Percentiles rank a stretch among this genome's conserved stretches.
Evolutionary conservation across 2,113 vertebrate species (phyloP).

Genomic region (Psittacula cyanocephala): DNA sequence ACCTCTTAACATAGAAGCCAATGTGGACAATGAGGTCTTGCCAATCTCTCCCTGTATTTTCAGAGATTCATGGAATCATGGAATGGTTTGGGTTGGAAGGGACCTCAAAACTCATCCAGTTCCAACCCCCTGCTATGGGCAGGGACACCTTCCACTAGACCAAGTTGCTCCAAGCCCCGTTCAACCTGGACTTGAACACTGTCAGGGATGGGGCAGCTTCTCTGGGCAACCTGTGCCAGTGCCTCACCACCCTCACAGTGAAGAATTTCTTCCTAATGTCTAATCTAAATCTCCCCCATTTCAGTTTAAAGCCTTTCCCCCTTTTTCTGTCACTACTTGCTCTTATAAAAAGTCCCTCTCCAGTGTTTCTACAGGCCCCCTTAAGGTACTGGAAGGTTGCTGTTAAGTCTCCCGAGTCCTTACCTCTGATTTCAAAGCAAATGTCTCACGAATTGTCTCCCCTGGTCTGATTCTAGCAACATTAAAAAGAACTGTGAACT

Average conservation of each 20-base stretch:
- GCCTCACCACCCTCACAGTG: background rate
- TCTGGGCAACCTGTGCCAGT: background rate
- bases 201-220: background rate
- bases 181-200: background rate
- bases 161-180: background rate
- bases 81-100: background rate
- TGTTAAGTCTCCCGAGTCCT: background rate
- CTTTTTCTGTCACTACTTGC: background rate
- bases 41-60: background rate
- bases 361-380: background rate
- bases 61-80: background rate
- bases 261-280: background rate
- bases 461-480: conserved; percentile 73
- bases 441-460: conserved; percentile 66
- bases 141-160: background rate
- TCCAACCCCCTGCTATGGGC: background rate
- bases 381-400: background rate
- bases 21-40: background rate
- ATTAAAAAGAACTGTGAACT: conserved; percentile 78
- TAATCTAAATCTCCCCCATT: background rate
- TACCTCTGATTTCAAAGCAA: conserved; percentile 77
- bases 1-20: background rate
- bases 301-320: background rate
- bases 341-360: background rate
- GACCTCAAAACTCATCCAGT: background rate